Percentiles rank a stretch among this genome's conserved stretches.
Conservation (phyloP, 2,113 vertebrate species). For the Otocyon megalotis region DNA sequence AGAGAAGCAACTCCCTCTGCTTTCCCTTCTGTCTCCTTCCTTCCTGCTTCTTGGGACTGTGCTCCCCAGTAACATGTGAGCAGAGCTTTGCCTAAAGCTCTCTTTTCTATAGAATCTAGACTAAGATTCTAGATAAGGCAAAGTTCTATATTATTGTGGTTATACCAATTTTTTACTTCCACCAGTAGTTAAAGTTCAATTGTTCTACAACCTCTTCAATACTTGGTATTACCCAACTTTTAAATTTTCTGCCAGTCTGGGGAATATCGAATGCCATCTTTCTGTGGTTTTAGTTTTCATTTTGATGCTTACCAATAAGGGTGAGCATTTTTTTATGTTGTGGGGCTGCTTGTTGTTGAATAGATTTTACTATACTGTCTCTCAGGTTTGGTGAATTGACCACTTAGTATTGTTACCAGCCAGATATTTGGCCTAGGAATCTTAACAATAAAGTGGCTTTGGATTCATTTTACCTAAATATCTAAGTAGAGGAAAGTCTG, state of each 20-base stretch:
- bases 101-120: not conserved
- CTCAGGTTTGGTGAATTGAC: not conserved
- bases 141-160: not conserved
- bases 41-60: not conserved
- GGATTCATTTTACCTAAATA: constrained; percentile 53
- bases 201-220: not conserved
- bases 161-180: not conserved
- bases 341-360: not conserved
- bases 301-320: not conserved
- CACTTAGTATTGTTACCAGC: not conserved
- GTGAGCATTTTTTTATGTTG: not conserved
- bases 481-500: constrained; percentile 71
- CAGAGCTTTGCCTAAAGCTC: not conserved
- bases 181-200: not conserved
- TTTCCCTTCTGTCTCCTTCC: not conserved
- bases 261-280: not conserved
- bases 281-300: not conserved
- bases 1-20: not conserved
- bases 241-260: not conserved
- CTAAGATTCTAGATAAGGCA: not conserved
- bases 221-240: not conserved
- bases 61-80: not conserved
- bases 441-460: constrained; percentile 72
- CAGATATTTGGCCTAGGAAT: constrained; percentile 68
- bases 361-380: not conserved